Conservation (phyloP, 2,888 invertebrate species). For the Aethes cnicana region DNA sequence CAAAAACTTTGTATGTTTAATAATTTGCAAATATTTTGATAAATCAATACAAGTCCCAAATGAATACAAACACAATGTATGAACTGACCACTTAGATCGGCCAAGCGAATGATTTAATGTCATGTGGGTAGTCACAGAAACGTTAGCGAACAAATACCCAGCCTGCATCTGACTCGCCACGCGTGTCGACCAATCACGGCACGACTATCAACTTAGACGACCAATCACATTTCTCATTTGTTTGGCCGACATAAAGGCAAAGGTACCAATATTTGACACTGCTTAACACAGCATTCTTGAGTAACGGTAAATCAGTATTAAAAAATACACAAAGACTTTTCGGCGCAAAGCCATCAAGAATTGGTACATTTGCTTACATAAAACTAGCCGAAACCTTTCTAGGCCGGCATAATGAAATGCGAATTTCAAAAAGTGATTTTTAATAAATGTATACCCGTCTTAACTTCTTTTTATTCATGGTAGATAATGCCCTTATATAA, state of each 20-base stretch:
- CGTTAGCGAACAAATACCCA: slow-evolving; percentile 14
- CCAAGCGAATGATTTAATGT: not conserved
- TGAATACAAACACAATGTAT: no score
- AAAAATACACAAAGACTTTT: no score
- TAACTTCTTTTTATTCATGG: slow-evolving; percentile 20
- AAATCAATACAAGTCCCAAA: no score
- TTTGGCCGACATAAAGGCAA: not conserved
- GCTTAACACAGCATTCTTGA: no score
- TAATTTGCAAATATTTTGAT: slow-evolving; percentile 4
- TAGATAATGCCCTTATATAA: not conserved
- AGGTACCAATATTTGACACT: no score
- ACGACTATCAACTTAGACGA: slow-evolving; percentile 1
- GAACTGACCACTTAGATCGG: no score
- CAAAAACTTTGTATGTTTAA: not conserved
- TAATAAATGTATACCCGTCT: slow-evolving; percentile 32
- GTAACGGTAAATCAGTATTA: no score
- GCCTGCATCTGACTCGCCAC: slow-evolving; percentile 17
- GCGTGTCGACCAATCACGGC: slow-evolving; percentile 10
- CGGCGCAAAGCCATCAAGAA: no score
- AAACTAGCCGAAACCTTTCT: not conserved
- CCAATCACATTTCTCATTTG: slow-evolving; percentile 14
- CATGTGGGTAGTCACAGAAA: not conserved
- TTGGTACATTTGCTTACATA: no score
- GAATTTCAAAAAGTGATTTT: slow-evolving; percentile 26
- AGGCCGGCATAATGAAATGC: slow-evolving; percentile 22